Conservation (phyloP, 2,797 vertebrate genomes). For the Intellagama lesueurii region DNA sequence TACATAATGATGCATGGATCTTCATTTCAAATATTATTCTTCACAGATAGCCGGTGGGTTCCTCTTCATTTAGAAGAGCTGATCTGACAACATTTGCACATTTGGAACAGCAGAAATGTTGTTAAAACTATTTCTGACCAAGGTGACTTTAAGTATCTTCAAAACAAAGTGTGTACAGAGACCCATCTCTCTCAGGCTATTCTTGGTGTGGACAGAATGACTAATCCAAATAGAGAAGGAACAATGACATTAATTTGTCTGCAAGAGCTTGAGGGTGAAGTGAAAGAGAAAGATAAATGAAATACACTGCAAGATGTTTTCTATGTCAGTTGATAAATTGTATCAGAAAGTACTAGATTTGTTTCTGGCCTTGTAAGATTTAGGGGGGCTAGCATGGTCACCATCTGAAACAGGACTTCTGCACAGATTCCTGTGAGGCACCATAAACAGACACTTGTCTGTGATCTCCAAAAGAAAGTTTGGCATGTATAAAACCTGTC, state of each 20-base stretch:
- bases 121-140: conserved; percentile 46
- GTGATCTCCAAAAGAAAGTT: background rate
- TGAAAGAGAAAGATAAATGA: conserved; percentile 6
- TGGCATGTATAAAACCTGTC: background rate
- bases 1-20: conserved; percentile 38
- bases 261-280: conserved; percentile 32
- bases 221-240: background rate
- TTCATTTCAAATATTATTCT: conserved; percentile 40
- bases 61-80: conserved; percentile 38
- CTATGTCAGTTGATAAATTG: background rate
- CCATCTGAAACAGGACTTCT: background rate
- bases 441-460: background rate
- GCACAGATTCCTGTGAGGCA: background rate
- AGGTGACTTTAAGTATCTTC: conserved; percentile 33
- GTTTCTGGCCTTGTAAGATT: background rate
- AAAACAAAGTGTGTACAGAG: conserved; percentile 29
- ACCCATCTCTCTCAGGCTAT: background rate
- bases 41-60: conserved; percentile 42
- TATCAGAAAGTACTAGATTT: background rate
- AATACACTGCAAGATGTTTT: background rate
- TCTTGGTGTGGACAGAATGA: conserved; percentile 25
- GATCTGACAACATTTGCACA: conserved; percentile 47
- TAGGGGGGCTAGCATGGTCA: background rate
- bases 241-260: conserved; percentile 17
- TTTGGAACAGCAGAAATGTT: background rate